These are phyloP conservation scores for Tetragonula clypearis DNA, from an alignment of 1,140 invertebrate species.

Conservation along the genomic window DNA sequence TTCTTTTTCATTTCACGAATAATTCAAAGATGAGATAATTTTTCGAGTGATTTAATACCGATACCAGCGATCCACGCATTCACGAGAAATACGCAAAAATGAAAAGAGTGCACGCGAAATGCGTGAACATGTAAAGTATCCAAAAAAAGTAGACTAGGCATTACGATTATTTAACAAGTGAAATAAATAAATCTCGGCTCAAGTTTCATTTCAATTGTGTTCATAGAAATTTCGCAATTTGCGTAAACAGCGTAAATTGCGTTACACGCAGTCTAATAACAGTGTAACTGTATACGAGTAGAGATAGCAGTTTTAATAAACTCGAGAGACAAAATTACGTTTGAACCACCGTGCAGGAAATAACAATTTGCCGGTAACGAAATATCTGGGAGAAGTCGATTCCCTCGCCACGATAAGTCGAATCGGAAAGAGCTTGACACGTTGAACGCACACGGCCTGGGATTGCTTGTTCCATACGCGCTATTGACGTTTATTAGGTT, in stretches of 20 bases:
- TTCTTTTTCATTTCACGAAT: too few relatives aligned
- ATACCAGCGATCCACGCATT: neutral
- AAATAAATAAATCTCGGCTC: neutral
- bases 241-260: neutral
- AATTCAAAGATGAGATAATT: neutral
- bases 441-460: neutral
- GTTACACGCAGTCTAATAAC: too few relatives aligned
- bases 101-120: neutral
- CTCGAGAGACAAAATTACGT: neutral
- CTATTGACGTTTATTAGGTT: slow-evolving; percentile 48
- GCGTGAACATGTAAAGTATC: neutral
- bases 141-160: neutral
- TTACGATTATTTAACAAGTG: too few relatives aligned
- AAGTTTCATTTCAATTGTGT: neutral
- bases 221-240: neutral
- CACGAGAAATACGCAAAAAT: neutral
- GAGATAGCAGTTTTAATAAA: neutral
- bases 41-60: neutral
- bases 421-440: slow-evolving; percentile 11
- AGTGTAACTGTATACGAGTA: too few relatives aligned
- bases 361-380: neutral
- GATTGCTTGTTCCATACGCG: slow-evolving; percentile 16
- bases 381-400: slow-evolving; percentile 5
- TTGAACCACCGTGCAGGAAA: neutral
- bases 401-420: neutral